Percentiles rank a stretch among this genome's conserved stretches.
Evolutionary conservation across 2,113 vertebrate genomes (phyloP).

Genomic region (Pithys albifrons): DNA sequence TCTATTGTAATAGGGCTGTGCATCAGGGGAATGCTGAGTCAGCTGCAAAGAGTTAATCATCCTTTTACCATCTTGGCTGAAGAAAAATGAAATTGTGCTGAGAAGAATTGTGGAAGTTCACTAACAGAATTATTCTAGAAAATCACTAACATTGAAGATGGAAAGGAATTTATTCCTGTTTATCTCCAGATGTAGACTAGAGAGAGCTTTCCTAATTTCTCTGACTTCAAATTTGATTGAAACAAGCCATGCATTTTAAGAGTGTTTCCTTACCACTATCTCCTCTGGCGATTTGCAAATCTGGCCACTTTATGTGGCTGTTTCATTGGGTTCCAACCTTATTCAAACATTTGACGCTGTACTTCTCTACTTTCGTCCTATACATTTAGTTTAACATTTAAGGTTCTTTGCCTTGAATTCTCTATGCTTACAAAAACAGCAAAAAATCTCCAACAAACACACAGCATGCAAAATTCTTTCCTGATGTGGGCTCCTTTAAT

Average conservation of each 20-base stretch:
- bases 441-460: not conserved
- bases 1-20: not conserved
- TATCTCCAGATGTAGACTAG: not conserved
- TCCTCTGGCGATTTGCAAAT: not conserved
- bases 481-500: not conserved
- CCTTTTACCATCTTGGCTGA: not conserved
- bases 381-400: not conserved
- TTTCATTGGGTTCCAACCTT: not conserved
- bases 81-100: not conserved
- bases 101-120: not conserved
- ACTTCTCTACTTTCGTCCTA: not conserved
- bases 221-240: not conserved
- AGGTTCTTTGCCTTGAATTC: not conserved
- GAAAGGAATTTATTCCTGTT: not conserved
- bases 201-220: not conserved
- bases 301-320: not conserved
- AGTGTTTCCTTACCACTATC: not conserved
- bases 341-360: not conserved
- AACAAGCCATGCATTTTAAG: not conserved
- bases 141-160: not conserved
- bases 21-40: not conserved
- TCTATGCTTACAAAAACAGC: not conserved
- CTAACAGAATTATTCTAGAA: not conserved
- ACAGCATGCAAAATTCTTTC: not conserved
- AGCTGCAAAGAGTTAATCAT: constrained; percentile 18